Base-by-base conservation (phyloP, 2,113 vertebrate genomes). In the Scytalopus superciliaris region DNA sequence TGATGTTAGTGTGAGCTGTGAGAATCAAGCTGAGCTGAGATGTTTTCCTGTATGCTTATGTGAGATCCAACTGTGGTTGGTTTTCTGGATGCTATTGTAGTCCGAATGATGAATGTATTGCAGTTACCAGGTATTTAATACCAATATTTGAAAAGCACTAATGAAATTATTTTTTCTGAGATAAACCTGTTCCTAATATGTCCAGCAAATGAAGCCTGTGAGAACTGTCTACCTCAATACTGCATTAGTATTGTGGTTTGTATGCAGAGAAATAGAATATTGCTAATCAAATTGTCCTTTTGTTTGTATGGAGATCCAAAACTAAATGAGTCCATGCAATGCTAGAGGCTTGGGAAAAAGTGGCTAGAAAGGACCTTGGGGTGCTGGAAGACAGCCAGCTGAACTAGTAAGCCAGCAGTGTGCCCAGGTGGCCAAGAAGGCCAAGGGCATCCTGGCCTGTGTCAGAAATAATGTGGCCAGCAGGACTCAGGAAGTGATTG, bases 41-140 rank as follows among this genome's bases (percentile, higher is more conserved):
- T 27, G 31, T 83, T 78, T 74, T 83, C 18, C 72, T 78, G 3
- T 57, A n/a, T 0, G 6, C 24, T 83, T 50, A 19, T 9, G 16
- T 0, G 1, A 64, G 24, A 47, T 35, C 56, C 35, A 50, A 1
- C 28, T 60, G 67, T 2, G 1, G 17, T 6, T 69, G n/a, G 2
- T 63, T 63, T 78, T 78, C n/a, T 53, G 55, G 42, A 42, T 57
- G 25, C 17, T 75, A 1, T 33, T 84, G 21, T 28, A 35, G 33
- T 79, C 90, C 18, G 44, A 69, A 53, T 39, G 25, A 44, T 33
- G 1, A 79, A 31, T 44, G 31, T 19, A 31, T 83, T 62, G 22
- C 23, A 18, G 11, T 85, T 80, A 62, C 52, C 24, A 55, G 37
- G 40, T 56, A 81, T 66, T 89, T 76, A 56, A 50, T 78, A 68